phyloP scores from a whole-genome alignment of 2,888 invertebrate species.

The Spisula subtruncata region DNA sequence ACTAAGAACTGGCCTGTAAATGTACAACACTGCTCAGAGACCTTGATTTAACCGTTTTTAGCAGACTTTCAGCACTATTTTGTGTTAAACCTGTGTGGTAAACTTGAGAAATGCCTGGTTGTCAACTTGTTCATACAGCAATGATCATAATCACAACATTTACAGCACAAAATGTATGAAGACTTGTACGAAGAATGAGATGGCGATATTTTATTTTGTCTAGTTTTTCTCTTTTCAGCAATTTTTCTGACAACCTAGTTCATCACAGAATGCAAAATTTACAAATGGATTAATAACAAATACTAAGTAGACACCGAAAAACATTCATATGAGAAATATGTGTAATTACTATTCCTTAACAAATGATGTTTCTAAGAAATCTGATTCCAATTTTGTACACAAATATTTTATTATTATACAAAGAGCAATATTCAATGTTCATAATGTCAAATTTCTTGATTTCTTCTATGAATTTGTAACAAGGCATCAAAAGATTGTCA shows the following conservation, averaged over 20 bases:
- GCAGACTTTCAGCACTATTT: background rate
- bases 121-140: slow-evolving; percentile 36
- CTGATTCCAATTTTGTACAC: background rate
- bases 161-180: slow-evolving; percentile 28
- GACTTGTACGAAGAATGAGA: slow-evolving; percentile 30
- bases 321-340: slow-evolving; percentile 5
- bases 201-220: too few relatives aligned
- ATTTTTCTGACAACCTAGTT: background rate
- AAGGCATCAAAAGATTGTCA: too few relatives aligned
- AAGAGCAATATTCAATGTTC: too few relatives aligned
- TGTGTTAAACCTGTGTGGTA: background rate
- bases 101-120: background rate
- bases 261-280: slow-evolving; percentile 35
- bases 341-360: background rate
- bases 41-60: too few relatives aligned
- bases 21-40: too few relatives aligned
- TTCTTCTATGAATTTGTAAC: too few relatives aligned
- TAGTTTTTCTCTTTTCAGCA: background rate
- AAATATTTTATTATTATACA: background rate
- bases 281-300: slow-evolving; percentile 42
- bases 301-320: background rate
- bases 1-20: too few relatives aligned
- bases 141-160: slow-evolving; percentile 58
- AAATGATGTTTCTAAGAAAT: background rate
- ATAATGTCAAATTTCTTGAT: too few relatives aligned